phyloP scores from a whole-genome alignment of 2,113 vertebrate species.

The Myxocyprinus asiaticus region DNA sequence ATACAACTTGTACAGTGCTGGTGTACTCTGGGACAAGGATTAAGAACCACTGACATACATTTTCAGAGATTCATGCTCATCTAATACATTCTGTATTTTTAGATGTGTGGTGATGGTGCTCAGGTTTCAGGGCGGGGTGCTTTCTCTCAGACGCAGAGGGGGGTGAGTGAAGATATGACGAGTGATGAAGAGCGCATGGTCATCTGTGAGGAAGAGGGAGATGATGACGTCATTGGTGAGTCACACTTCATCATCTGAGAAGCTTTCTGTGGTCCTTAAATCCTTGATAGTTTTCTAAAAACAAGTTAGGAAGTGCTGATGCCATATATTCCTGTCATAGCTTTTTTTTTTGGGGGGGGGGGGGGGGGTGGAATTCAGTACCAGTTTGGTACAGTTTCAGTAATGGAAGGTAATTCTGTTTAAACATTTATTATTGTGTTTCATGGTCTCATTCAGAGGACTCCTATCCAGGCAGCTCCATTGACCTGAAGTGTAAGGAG shows the following conservation, averaged over 20 bases:
- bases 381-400: no score
- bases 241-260: background rate
- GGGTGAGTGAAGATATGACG: conserved; percentile 80
- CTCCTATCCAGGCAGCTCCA: conserved; percentile 80
- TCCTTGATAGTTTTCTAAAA: no score
- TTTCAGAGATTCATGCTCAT: background rate
- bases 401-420: no score
- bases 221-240: conserved; percentile 81
- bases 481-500: conserved; percentile 91
- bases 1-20: no score
- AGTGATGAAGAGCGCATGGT: conserved; percentile 84
- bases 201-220: conserved; percentile 81
- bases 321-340: no score
- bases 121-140: conserved; percentile 35
- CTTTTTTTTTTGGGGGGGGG: no score
- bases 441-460: conserved; percentile 75
- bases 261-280: background rate
- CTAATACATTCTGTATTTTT: background rate
- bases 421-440: conserved; percentile 4
- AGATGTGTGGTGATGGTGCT: conserved; percentile 51
- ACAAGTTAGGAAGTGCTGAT: no score
- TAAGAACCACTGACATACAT: no score
- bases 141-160: conserved; percentile 60
- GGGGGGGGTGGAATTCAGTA: no score
- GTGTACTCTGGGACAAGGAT: no score